A percentile compares a stretch with the other conserved stretches of the same genome.
phyloP scores from a whole-genome alignment of 2,888 invertebrate species.

The Perizoma flavofasciatum region DNA sequence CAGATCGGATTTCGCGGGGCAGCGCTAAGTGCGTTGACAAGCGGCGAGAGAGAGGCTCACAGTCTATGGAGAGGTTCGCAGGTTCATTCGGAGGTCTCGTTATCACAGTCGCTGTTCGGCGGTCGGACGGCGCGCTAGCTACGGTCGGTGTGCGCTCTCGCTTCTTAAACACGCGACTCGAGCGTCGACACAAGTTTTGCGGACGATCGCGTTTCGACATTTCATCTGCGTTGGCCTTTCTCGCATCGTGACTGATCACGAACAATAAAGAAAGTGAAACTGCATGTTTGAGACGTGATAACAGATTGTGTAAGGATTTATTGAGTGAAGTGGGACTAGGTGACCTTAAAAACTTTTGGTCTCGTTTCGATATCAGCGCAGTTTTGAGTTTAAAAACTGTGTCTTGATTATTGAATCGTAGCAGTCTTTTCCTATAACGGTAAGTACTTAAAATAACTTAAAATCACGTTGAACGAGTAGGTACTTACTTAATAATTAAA shows the following conservation, averaged over 20 bases:
- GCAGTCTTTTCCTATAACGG: slow-evolving; percentile 60
- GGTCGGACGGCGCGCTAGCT: slow-evolving; percentile 71
- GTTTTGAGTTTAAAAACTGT: slow-evolving; percentile 75
- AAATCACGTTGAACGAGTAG: slow-evolving; percentile 8
- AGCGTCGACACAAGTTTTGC: slow-evolving; percentile 73
- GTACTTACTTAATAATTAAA: slow-evolving; percentile 5
- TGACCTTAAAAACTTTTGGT: slow-evolving; percentile 58
- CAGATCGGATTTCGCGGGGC: slow-evolving; percentile 48
- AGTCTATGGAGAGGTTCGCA: slow-evolving; percentile 70
- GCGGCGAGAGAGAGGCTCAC: slow-evolving; percentile 66
- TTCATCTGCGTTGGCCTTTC: slow-evolving; percentile 56
- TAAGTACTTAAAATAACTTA: slow-evolving; percentile 48
- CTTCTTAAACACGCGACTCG: slow-evolving; percentile 47
- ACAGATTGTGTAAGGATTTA: slow-evolving; percentile 67
- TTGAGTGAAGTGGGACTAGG: slow-evolving; percentile 63
- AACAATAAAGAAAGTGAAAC: slow-evolving; percentile 74
- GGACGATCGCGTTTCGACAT: slow-evolving; percentile 65
- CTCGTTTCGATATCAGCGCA: slow-evolving; percentile 77
- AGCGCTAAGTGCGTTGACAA: slow-evolving; percentile 59
- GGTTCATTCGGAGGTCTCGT: slow-evolving; percentile 76
- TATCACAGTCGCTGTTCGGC: slow-evolving; percentile 82
- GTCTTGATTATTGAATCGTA: slow-evolving; percentile 73
- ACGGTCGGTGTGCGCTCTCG: slow-evolving; percentile 45
- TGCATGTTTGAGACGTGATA: slow-evolving; percentile 64
- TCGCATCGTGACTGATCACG: slow-evolving; percentile 64